These are phyloP conservation scores for Lerema accius DNA, from an alignment of 1,140 invertebrate species.

Conservation along the genomic window DNA sequence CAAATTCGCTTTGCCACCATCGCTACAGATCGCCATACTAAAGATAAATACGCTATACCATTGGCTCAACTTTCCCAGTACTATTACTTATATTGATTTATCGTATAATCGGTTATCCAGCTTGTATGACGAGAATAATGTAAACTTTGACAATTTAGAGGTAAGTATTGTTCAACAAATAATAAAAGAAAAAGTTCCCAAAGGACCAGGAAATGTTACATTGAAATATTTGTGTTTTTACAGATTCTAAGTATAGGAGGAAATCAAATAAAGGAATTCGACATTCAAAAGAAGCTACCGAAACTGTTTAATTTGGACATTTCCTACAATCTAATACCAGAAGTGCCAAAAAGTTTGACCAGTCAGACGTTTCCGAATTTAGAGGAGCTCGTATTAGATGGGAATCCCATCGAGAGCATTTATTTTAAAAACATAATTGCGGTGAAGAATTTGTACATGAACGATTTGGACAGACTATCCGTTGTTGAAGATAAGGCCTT, in stretches of 20 bases:
- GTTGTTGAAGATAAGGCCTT: slow-evolving; percentile 70
- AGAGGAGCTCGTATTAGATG: slow-evolving; percentile 69
- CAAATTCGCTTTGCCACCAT: slow-evolving; percentile 59
- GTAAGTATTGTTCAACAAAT: slow-evolving; percentile 43
- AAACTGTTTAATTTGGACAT: slow-evolving; percentile 70
- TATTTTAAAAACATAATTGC: slow-evolving; percentile 76
- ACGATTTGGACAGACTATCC: slow-evolving; percentile 58
- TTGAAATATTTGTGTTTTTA: slow-evolving; percentile 39
- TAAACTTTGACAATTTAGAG: slow-evolving; percentile 71
- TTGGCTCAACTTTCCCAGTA: slow-evolving; percentile 69
- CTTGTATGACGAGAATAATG: slow-evolving; percentile 62
- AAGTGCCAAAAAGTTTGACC: slow-evolving; percentile 68
- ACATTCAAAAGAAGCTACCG: slow-evolving; percentile 61
- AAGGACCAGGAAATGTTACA: not conserved
- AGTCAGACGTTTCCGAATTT: slow-evolving; percentile 67
- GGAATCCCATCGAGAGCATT: slow-evolving; percentile 72
- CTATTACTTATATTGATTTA: slow-evolving; percentile 74
- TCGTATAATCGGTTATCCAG: slow-evolving; percentile 70
- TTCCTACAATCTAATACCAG: slow-evolving; percentile 68
- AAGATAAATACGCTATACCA: slow-evolving; percentile 70
- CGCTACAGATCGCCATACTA: slow-evolving; percentile 64
- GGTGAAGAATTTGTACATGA: slow-evolving; percentile 70
- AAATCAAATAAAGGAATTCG: slow-evolving; percentile 70
- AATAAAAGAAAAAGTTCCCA: not conserved
- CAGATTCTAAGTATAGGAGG: slow-evolving; percentile 74